Evolutionary conservation across 1,140 invertebrate genomes (phyloP), one percentile per base, ranked within the genome.

Genomic region (Aphelenchoides avenae): DNA sequence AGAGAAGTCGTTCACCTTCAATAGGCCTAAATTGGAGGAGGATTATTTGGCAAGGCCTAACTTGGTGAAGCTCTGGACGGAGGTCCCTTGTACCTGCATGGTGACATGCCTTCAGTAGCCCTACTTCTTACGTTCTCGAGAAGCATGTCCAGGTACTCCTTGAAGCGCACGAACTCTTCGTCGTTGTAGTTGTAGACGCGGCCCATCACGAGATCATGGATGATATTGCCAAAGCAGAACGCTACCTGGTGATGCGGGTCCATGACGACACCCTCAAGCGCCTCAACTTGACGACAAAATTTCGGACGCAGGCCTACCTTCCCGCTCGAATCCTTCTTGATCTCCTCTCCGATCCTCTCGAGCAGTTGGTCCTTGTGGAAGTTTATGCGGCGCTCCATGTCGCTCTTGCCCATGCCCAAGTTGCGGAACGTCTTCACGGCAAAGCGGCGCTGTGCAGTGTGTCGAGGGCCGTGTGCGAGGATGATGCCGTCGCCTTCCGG

Each of bases 151-250:
- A 70, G 54, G 18, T 66, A 30, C n/a, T 68, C 11, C 49, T 70
- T 70, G 57, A 72, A 67, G 1, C 52, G 29, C n/a, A 67, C 15
- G 33, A 70, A 70, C 15, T 73, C 67, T 1, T 48, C 48, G 51
- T 71, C 61, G 9, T 62, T 56, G 42, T 66, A 70, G 1, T 44
- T 43, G 46, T 66, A 68, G 31, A 56, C 27, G 1, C 56, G 48
- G 11, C 68, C 68, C 52, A 73, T 66, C 5, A 70, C 57, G 18
- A 70, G 43, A 15, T 73, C 54, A n/a, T 73, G 68, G 26, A 73
- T 70, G 26, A 70, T 67, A 42, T 73, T 73, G 7, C 68, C 68
- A 5, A 71, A 53, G 51, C 66, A 73, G 47, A 70, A 66, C 47
- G 66, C 50, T 6, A 70, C 31, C 20, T 43, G 44, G 1, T 54